These are phyloP conservation scores for Hyperoplus lanceolatus DNA, from an alignment of 2,797 vertebrate species.

Conservation along the genomic window DNA sequence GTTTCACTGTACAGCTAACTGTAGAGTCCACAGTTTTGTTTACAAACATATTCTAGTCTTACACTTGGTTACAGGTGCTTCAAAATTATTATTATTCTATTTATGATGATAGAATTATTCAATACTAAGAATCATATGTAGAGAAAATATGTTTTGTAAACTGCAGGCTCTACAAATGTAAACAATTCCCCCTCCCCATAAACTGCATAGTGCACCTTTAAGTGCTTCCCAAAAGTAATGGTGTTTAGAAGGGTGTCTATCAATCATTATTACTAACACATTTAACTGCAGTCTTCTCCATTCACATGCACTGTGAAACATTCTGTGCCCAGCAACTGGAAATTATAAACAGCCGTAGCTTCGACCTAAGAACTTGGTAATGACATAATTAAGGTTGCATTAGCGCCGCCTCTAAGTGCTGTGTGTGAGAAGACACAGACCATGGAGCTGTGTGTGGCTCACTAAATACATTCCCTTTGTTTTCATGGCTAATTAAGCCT, in stretches of 20 bases:
- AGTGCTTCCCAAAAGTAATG: neutral
- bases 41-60: too few species aligned
- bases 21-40: too few species aligned
- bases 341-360: conserved; percentile 35
- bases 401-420: conserved; percentile 48
- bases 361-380: conserved; percentile 42
- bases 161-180: too few species aligned
- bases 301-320: conserved; percentile 5
- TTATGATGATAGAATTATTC: too few species aligned
- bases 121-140: too few species aligned
- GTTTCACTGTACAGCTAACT: too few species aligned
- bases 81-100: too few species aligned
- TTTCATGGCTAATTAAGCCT: conserved; percentile 52
- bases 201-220: too few species aligned
- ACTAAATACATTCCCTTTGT: conserved; percentile 30
- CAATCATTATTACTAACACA: neutral
- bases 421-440: conserved; percentile 29
- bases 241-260: neutral
- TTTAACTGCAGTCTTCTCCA: conserved; percentile 5
- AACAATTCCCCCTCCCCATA: too few species aligned
- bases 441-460: conserved; percentile 41
- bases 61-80: too few species aligned
- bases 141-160: too few species aligned
- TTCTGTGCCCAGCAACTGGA: conserved; percentile 19
- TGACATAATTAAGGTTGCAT: conserved; percentile 60